These are phyloP conservation scores for Damaliscus lunatus DNA, from an alignment of 2,113 vertebrate species.

Conservation along the genomic window DNA sequence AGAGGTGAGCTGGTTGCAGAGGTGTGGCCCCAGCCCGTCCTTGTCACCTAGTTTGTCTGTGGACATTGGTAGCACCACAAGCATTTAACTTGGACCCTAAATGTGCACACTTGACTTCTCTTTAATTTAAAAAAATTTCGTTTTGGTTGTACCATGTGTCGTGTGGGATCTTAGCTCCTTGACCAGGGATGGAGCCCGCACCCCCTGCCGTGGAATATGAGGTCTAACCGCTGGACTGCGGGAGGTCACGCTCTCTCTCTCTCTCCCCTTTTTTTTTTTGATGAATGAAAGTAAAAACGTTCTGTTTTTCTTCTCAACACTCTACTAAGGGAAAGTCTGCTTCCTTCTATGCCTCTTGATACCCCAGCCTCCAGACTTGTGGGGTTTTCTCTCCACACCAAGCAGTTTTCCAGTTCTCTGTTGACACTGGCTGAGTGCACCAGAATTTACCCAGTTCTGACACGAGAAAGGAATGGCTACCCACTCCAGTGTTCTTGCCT, in stretches of 20 bases:
- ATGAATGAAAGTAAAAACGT: background rate
- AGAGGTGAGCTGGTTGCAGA: background rate
- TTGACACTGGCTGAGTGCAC: background rate
- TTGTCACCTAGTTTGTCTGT: accelerated
- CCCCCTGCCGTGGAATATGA: accelerated
- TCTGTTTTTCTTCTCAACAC: background rate
- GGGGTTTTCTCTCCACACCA: background rate
- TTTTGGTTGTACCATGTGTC: background rate
- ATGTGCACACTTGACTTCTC: background rate
- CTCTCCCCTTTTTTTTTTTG: background rate
- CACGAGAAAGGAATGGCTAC: background rate
- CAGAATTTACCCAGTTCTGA: background rate
- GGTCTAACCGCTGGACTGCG: background rate
- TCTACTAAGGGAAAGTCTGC: background rate
- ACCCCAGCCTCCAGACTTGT: accelerated
- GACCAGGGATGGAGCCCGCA: background rate
- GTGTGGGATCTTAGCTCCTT: background rate
- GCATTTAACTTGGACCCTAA: background rate
- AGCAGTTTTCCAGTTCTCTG: background rate
- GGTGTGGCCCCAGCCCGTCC: background rate
- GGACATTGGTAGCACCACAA: background rate
- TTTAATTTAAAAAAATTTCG: background rate
- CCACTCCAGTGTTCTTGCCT: background rate
- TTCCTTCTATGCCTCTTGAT: background rate
- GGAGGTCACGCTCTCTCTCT: background rate